These are phyloP conservation scores for Dasypogon diadema DNA, from an alignment of 2,888 invertebrate species.

Conservation along the genomic window DNA sequence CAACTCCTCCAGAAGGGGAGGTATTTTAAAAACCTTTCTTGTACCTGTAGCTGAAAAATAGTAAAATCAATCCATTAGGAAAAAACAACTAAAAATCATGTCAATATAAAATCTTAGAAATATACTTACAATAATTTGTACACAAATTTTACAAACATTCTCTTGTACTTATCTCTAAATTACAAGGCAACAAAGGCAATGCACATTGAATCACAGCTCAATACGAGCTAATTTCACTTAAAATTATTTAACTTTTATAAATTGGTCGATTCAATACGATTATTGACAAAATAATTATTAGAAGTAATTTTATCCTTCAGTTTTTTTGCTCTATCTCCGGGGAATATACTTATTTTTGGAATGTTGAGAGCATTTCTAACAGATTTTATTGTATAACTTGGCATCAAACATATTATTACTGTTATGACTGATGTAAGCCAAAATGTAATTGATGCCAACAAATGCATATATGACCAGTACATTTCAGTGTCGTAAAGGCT, in stretches of 20 bases:
- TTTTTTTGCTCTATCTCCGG: conserved; percentile 58
- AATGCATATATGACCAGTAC: conserved; percentile 73
- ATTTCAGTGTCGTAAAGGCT: conserved; percentile 71
- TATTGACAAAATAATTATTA: neutral
- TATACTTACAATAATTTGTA: neutral
- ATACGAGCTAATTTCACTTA: conserved; percentile 8
- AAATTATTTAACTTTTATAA: conserved; percentile 17
- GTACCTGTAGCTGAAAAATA: no score
- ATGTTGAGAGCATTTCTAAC: conserved; percentile 62
- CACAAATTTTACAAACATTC: neutral
- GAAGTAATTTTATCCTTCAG: neutral
- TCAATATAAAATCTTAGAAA: neutral
- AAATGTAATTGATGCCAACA: conserved; percentile 73
- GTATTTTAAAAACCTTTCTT: no score
- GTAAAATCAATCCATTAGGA: no score
- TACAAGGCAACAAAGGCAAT: neutral
- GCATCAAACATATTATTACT: conserved; percentile 71
- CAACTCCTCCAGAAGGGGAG: no score
- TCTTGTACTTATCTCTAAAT: neutral
- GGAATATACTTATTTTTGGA: conserved; percentile 63
- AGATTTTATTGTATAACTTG: conserved; percentile 70
- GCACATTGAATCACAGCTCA: conserved; percentile 3
- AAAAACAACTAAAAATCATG: no score
- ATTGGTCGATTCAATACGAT: conserved; percentile 17
- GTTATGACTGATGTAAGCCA: conserved; percentile 73